These are phyloP conservation scores for Virgularia gustaviana DNA, from an alignment of 92 coral and sea anemone species.

Conservation along the genomic window DNA sequence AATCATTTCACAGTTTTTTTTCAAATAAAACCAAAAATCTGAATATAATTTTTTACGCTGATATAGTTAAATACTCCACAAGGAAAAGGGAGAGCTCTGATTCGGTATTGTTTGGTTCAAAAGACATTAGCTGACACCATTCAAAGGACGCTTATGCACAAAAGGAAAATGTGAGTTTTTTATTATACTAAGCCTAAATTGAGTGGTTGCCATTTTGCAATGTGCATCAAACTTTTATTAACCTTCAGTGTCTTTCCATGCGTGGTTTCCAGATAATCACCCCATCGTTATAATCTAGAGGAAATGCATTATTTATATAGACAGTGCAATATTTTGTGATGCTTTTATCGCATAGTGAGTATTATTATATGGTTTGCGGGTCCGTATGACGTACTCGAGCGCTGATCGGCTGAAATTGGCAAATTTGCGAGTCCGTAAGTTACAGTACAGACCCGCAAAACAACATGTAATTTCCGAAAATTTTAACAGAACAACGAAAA, in stretches of 20 bases:
- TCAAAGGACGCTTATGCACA: conserved; percentile 75
- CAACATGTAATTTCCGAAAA: too few species aligned
- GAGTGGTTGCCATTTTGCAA: too few species aligned
- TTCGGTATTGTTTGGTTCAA: conserved; percentile 73
- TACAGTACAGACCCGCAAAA: too few species aligned
- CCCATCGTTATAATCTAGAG: background rate
- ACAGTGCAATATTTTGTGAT: background rate
- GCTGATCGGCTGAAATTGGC: too few species aligned
- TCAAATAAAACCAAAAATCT: background rate
- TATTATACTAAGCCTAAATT: background rate
- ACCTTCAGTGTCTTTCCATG: background rate
- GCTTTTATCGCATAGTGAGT: too few species aligned
- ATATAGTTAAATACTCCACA: conserved; percentile 73
- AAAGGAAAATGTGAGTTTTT: conserved; percentile 32
- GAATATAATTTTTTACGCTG: background rate
- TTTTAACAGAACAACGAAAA: too few species aligned
- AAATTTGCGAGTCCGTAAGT: too few species aligned
- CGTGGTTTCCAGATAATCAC: background rate
- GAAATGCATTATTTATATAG: background rate
- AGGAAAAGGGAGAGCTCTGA: conserved; percentile 92
- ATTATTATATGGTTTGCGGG: too few species aligned
- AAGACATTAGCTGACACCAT: conserved; percentile 87
- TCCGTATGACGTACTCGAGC: too few species aligned
- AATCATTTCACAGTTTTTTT: background rate
- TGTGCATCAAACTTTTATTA: too few species aligned